These are phyloP conservation scores for Exocentrus adspersus DNA, from an alignment of 2,888 invertebrate species.

Conservation along the genomic window DNA sequence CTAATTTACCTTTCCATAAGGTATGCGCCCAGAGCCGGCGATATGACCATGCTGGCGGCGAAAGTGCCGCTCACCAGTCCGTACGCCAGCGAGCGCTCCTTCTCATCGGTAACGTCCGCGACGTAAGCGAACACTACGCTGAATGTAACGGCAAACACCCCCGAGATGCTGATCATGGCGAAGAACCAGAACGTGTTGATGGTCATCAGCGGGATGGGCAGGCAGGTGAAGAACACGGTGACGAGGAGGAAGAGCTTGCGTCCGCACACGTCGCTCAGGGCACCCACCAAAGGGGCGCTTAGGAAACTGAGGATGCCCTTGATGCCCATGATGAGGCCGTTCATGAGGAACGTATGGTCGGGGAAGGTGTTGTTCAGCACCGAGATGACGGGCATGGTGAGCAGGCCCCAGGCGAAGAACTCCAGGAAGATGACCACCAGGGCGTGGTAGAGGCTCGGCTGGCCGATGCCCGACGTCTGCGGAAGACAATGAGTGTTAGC, in stretches of 20 bases:
- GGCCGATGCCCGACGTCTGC: slow-evolving; percentile 87
- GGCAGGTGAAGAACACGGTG: slow-evolving; percentile 98
- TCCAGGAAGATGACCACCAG: slow-evolving; percentile 99
- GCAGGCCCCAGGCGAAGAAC: slow-evolving; percentile 99
- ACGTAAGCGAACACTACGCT: slow-evolving; percentile 99
- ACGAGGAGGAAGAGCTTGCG: slow-evolving; percentile 97
- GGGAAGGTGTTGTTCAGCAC: slow-evolving; percentile 97
- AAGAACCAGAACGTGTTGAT: slow-evolving; percentile 96
- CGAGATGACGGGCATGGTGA: slow-evolving; percentile 96
- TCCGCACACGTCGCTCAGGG: slow-evolving; percentile 98
- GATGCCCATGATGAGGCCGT: slow-evolving; percentile 96
- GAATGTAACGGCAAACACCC: slow-evolving; percentile 98
- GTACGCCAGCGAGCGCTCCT: slow-evolving; percentile 94
- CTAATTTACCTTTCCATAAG: slow-evolving; percentile 78
- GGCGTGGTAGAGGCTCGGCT: slow-evolving; percentile 98
- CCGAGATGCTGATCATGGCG: slow-evolving; percentile 98
- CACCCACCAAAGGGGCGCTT: slow-evolving; percentile 89
- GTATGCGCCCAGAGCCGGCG: slow-evolving; percentile 94
- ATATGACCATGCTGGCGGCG: slow-evolving; percentile 98
- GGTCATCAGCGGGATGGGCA: slow-evolving; percentile 98
- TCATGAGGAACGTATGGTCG: slow-evolving; percentile 99
- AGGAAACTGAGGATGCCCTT: slow-evolving; percentile 94
- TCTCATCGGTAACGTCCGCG: slow-evolving; percentile 98
- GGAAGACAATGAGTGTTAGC: no score
- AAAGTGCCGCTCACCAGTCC: slow-evolving; percentile 95